These are phyloP conservation scores for Polypterus senegalus DNA, from an alignment of 2,113 vertebrate species.

Conservation along the genomic window DNA sequence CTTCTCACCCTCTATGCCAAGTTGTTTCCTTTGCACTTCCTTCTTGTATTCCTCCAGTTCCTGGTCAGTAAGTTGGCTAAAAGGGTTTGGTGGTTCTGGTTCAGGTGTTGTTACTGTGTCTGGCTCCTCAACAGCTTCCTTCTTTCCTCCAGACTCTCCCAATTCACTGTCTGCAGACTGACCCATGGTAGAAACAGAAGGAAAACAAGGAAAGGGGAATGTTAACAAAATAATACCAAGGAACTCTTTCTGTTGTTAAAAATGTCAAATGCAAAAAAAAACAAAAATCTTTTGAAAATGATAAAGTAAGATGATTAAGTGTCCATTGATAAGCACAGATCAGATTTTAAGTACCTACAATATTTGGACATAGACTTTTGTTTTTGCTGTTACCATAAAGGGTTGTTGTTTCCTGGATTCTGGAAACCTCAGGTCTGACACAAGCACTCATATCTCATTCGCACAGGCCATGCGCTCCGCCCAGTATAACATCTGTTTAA, in stretches of 20 bases:
- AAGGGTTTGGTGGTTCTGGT: conserved; percentile 81
- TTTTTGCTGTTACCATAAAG: too few species aligned
- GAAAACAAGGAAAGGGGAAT: background rate
- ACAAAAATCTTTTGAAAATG: too few species aligned
- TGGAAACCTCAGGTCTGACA: too few species aligned
- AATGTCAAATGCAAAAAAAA: background rate
- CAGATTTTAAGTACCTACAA: too few species aligned
- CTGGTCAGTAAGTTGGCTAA: conserved; percentile 88
- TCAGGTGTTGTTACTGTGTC: conserved; percentile 29
- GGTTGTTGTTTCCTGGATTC: too few species aligned
- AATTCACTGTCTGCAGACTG: conserved; percentile 72
- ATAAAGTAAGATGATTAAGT: too few species aligned
- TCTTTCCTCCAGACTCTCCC: conserved; percentile 34
- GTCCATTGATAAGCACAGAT: too few species aligned
- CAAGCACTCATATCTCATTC: too few species aligned
- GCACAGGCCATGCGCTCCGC: too few species aligned
- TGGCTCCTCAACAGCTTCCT: conserved; percentile 31
- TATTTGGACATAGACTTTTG: too few species aligned
- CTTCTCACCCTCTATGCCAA: conserved; percentile 19
- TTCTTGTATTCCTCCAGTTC: conserved; percentile 90
- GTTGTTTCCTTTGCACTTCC: conserved; percentile 86
- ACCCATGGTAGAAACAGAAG: conserved; percentile 1
- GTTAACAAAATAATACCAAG: background rate
- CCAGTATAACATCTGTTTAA: too few species aligned
- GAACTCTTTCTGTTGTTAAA: too few species aligned